Evolutionary conservation across 2,888 invertebrate genomes (phyloP).

Genomic region (Hirtodrosophila histrioides): DNA sequence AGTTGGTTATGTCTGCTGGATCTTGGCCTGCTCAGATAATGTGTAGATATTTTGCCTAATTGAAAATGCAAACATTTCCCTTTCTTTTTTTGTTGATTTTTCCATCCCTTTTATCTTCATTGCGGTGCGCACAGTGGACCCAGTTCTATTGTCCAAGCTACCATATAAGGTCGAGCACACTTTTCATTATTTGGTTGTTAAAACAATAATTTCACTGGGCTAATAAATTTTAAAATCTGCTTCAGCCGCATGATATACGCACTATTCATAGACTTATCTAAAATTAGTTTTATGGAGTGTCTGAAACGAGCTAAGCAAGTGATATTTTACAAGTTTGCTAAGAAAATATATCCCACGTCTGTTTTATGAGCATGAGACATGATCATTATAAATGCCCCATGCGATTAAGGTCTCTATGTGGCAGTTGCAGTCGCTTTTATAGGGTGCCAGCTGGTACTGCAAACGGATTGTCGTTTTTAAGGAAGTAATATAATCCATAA

Average conservation of each 20-base stretch:
- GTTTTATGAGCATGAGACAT: slow-evolving; percentile 35
- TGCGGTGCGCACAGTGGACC: slow-evolving; percentile 19
- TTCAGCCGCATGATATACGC: no score
- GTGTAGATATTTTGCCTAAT: slow-evolving; percentile 24
- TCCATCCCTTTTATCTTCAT: slow-evolving; percentile 16
- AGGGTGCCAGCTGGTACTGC: no score
- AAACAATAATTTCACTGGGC: no score
- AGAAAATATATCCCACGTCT: slow-evolving; percentile 29
- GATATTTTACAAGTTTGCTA: slow-evolving; percentile 22
- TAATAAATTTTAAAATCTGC: no score
- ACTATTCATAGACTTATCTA: slow-evolving; percentile 6
- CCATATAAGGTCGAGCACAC: no score
- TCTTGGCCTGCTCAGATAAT: slow-evolving; percentile 7
- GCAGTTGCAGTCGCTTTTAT: no score
- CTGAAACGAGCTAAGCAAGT: slow-evolving; percentile 29
- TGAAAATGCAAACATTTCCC: slow-evolving; percentile 42
- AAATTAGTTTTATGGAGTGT: slow-evolving; percentile 37
- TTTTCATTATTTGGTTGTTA: no score
- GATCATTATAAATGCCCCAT: slow-evolving; percentile 12
- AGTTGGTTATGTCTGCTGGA: slow-evolving; percentile 3
- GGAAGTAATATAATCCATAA: no score
- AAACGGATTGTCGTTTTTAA: no score
- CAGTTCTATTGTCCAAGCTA: not conserved
- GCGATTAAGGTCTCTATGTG: slow-evolving; percentile 8
- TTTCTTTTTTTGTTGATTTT: slow-evolving; percentile 12